phyloP scores from a whole-genome alignment of 2,797 vertebrate species.

The Paratrypauchen microcephalus region DNA sequence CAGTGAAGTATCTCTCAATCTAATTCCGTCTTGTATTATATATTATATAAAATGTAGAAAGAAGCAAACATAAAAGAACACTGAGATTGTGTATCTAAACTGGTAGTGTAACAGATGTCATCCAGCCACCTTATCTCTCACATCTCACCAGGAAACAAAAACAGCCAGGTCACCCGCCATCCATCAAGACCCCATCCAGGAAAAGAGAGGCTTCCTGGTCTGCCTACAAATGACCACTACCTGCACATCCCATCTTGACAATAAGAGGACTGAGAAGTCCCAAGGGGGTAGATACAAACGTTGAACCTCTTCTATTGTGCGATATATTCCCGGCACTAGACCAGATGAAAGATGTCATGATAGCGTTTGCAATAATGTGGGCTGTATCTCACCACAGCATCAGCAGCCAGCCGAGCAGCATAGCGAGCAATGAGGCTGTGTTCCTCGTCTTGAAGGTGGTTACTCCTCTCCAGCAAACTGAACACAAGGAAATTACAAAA shows the following conservation, averaged over 20 bases:
- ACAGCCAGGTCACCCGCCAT: constrained; percentile 47
- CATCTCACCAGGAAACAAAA: constrained; percentile 41
- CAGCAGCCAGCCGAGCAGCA: constrained; percentile 94
- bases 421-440: constrained; percentile 98
- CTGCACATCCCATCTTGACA: constrained; percentile 30
- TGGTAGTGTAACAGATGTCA: constrained; percentile 51
- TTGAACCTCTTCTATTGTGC: constrained; percentile 31
- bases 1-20: too few species aligned
- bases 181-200: constrained; percentile 38
- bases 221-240: constrained; percentile 34
- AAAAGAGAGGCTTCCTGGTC: constrained; percentile 22
- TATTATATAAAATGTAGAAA: too few species aligned
- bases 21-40: too few species aligned
- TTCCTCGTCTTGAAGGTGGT: constrained; percentile 91
- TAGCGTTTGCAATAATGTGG: constrained; percentile 40
- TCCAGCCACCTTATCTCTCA: constrained; percentile 40
- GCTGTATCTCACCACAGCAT: constrained; percentile 87
- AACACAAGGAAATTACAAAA: constrained; percentile 55
- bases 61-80: too few species aligned
- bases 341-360: constrained; percentile 36
- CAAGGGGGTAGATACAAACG: constrained; percentile 9
- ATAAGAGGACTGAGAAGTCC: constrained; percentile 14
- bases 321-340: constrained; percentile 33
- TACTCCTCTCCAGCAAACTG: constrained; percentile 91
- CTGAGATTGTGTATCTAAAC: too few species aligned